Evolutionary conservation across 1,140 invertebrate species (phyloP), one percentile per base, ranked within the genome.

Genomic region (Scaptomyza montana): DNA sequence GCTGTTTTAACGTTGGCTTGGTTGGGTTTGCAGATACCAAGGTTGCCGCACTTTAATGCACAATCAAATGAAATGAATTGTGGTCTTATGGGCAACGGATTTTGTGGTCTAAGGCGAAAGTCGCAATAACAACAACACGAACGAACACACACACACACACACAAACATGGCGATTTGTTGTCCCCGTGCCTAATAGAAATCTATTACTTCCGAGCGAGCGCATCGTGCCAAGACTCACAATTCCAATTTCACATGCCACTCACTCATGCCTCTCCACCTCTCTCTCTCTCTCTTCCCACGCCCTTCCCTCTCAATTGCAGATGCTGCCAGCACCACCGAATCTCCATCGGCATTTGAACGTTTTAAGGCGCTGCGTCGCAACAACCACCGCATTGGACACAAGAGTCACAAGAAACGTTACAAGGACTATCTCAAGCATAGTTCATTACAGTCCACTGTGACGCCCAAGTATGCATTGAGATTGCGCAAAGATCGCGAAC

Each of bases 331-430:
- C 45, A 66, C 65, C 36, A 33, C 51, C 9, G 43, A 7, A 19
- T 50, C 39, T 13, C 50, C 80, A 1, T 81, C 89, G 4, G 73
- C 80, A 5, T 91, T 91, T 55, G 90, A 91, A 36, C 76, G 75
- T 2, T 80, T 86, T 33, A 91, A 91, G 77, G 80, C 82, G 16
- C 47, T 77, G 55, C 72, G 82, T 9, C 76, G 90, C 47, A 91
- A 67, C 59, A 80, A 54, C 72, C 78, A 76, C 55, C 77, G 70
- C 36, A 77, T 75, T 19, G 90, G 90, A 3, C 90, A 91, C 78
- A 91, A 89, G 77, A 86, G 43, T 19, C 82, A 91, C 74, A 91
- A 91, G 73, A 91, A 91, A 51, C 79, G 80, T 28, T 91, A 91
- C 60, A 91, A 91, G 76, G 81, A 91, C 64, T 91, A 87, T 43